A percentile compares a stretch with the other conserved stretches of the same genome.
phyloP scores from a whole-genome alignment of 2,888 invertebrate species.

The Lumbricus terrestris region DNA sequence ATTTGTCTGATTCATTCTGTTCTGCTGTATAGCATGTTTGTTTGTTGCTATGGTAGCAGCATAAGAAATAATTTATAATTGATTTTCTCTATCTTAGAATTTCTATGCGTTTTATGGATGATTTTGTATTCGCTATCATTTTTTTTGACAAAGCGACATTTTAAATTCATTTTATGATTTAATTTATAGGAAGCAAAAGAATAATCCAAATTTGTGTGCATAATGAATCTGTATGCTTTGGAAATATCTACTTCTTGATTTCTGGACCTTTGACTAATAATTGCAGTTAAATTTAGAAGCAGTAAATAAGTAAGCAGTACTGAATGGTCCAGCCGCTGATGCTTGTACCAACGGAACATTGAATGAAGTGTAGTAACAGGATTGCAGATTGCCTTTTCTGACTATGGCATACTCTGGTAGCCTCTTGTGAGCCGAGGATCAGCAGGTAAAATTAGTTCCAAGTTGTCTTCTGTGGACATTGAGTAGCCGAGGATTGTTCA shows the following conservation, averaged over 20 bases:
- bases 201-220: neutral
- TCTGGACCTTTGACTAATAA: neutral
- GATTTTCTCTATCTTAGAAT: neutral
- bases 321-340: neutral
- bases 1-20: neutral
- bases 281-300: neutral
- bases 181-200: neutral
- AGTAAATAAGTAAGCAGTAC: neutral
- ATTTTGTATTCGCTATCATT: neutral
- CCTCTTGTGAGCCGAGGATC: neutral
- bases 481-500: neutral
- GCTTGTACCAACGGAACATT: neutral
- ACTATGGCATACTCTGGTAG: neutral
- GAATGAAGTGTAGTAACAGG: neutral
- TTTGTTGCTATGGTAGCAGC: neutral
- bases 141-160: neutral
- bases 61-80: neutral
- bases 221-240: conserved; percentile 3
- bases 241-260: neutral
- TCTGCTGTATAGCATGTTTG: neutral
- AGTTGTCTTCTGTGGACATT: neutral
- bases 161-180: neutral
- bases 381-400: neutral
- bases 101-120: neutral
- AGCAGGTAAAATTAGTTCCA: neutral